A percentile compares a stretch with the other conserved stretches of the same genome.
phyloP scores from a whole-genome alignment of 2,888 invertebrate genomes.

The Scaeva pyrastri region DNA sequence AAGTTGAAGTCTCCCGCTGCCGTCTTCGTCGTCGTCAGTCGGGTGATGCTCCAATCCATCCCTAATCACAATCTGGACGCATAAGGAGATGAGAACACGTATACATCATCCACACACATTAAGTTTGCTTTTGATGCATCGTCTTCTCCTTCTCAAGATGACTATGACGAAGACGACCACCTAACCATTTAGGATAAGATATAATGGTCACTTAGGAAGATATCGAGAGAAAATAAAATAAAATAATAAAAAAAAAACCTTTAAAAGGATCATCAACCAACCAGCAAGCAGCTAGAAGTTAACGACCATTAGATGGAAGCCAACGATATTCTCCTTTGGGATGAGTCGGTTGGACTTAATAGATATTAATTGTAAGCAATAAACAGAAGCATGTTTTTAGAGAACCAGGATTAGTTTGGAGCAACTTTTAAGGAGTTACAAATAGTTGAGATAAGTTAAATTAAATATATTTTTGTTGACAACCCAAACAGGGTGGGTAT shows the following conservation, averaged over 20 bases:
- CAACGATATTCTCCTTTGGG: slow-evolving; percentile 38
- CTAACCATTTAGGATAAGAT: slow-evolving; percentile 67
- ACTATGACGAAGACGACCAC: slow-evolving; percentile 59
- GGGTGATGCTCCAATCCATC: background rate
- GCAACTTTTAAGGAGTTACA: background rate
- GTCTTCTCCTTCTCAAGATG: background rate
- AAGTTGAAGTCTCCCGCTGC: background rate
- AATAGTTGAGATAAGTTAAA: background rate
- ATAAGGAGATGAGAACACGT: slow-evolving; percentile 24
- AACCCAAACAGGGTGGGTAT: too few species aligned
- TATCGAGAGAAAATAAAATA: background rate
- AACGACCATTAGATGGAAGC: slow-evolving; percentile 56
- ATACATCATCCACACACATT: slow-evolving; percentile 65
- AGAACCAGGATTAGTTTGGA: background rate
- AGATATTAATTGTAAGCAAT: slow-evolving; percentile 70
- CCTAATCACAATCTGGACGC: slow-evolving; percentile 64
- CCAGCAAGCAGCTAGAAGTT: background rate
- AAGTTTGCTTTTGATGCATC: slow-evolving; percentile 19
- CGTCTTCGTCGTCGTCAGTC: too few species aligned
- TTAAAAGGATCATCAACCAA: slow-evolving; percentile 1
- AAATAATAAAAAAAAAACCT: slow-evolving; percentile 5
- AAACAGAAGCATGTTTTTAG: slow-evolving; percentile 62
- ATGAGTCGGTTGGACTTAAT: slow-evolving; percentile 61
- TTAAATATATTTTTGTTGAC: too few species aligned
- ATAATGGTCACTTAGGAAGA: slow-evolving; percentile 61